Base-by-base conservation (phyloP, 2,797 vertebrate species). In the Jordanella pulchra region DNA sequence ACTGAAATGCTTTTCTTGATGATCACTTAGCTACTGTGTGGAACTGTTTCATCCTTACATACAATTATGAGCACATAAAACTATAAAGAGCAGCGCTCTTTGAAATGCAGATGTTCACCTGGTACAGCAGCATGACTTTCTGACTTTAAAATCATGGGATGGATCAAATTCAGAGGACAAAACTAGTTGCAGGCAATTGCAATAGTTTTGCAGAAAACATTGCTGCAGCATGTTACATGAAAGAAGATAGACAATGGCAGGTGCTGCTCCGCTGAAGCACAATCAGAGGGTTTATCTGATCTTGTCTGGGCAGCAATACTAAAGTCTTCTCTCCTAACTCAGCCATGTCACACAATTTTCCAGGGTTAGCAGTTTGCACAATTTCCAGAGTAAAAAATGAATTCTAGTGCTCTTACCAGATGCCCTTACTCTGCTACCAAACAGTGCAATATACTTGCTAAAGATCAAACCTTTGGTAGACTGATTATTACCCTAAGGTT, bases 361-460 rank as follows among this genome's bases (percentile, higher is more conserved):
- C 28, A 66, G 44, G 39, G 65, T n/a, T 25, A 69, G 74, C 67
- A 75, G 78, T 80, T 83, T 73, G 55, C 50, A 77, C 51, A 35
- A 25, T 66, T 60, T 70, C 58, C 60, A 48, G 44, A 69, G 32
- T 25, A 67, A 12, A 25, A 70, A 72, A 69, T 53, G 15, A 76
- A 84, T 50, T n/a, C 71, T 79, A n/a, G n/a, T n/a, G 70, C 60
- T 28, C 63, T 79, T 72, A 82, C 73, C 60, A 75, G 81, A 25
- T 51, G 56, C 75, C 78, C 65, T 78, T 56, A 86, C 80, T 65
- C 56, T 28, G 58, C 75, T 75, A 54, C 53, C 58, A 64, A 64
- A 45, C 58, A 77, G 67, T 58, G 73, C 71, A 79, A 70, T 28
- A 71, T 81, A 69, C 76, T 77, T 64, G 73, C 78, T 84, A 75